Base-by-base conservation (phyloP, 2,888 invertebrate species). In the Oxytorus armatus region DNA sequence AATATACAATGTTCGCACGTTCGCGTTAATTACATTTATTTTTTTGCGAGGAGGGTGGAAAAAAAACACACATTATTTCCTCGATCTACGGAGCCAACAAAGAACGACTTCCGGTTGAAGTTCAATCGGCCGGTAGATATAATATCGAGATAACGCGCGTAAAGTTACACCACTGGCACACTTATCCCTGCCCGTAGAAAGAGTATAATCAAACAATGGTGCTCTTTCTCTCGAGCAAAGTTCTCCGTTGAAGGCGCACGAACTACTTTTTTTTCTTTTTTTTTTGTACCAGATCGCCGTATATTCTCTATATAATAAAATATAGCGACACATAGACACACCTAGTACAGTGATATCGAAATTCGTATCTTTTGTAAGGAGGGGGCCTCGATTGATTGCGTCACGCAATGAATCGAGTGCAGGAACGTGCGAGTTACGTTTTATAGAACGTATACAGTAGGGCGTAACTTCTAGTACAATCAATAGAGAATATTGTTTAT, bases 71-170 rank as follows among this genome's bases (percentile, higher is more conserved):
- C 66, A 25, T 47, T n/a, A 39, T 76, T 70, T 39, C 47, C 61
- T 51, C 47, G 14, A 44, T 36, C 23, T 39, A 23, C 8, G 11
- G 8, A 29, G n/a, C 16, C 21, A 25, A 8, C 23, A 21, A 44
- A 18, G 57, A 59, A 49, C 65, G 29, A 55, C 76, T 72, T 79
- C 79, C 79, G 79, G 76, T 68, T 75, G n/a, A 11, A n/a, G 25
- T 53, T 75, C 25, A 36, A 72, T 76, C 61, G 36, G 16, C 72
- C 39, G 39, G 4, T 11, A 74, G 74, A 57, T 66, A 70, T 61
- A 5, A 0, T 10, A 42, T 80, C 55, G 21, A 72, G 76, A 80
- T 76, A 76, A 72, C 36, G 14, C 36, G 51, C 36, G 59, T 76
- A 29, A 59, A 55, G 70, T 76, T 76, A 72, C 76, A 68, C 70